Evolutionary conservation across 2,888 invertebrate species (phyloP).

Genomic region (Onthophagus sagittarius): DNA sequence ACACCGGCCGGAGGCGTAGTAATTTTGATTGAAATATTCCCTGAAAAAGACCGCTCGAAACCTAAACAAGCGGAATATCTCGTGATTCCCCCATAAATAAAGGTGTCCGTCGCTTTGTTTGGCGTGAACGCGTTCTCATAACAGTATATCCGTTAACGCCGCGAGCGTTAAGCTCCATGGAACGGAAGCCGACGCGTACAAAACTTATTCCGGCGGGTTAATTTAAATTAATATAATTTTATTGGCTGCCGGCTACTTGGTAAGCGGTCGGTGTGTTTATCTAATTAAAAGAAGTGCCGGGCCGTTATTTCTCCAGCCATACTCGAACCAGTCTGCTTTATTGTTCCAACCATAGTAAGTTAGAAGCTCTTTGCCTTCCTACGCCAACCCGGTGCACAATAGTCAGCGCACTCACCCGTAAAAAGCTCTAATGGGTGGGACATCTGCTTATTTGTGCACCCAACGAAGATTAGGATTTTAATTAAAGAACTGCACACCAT

Average conservation of each 20-base stretch:
- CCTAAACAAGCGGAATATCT: neutral
- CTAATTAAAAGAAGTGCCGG: neutral
- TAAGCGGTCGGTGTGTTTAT: neutral
- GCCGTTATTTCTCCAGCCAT: neutral
- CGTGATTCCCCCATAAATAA: neutral
- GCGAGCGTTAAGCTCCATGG: conserved; percentile 3
- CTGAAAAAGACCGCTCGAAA: neutral
- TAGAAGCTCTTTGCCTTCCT: neutral
- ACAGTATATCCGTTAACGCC: conserved; percentile 12
- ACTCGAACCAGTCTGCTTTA: neutral
- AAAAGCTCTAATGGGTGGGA: neutral
- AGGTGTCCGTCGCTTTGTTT: conserved; percentile 12
- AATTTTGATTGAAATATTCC: conserved; percentile 5
- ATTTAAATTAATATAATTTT: conserved; percentile 12
- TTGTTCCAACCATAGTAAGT: neutral
- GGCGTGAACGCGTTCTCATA: neutral
- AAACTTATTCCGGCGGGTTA: conserved; percentile 8
- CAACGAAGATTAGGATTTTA: neutral
- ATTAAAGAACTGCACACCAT: neutral
- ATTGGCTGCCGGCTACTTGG: conserved; percentile 5
- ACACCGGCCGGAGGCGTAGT: neutral
- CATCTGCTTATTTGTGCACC: neutral
- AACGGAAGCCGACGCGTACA: conserved; percentile 10
- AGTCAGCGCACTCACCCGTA: neutral
- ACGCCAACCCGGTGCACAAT: neutral